Evolutionary conservation across 2,797 vertebrate species (phyloP), one percentile per base, ranked within the genome.

Genomic region (Fratercula arctica): DNA sequence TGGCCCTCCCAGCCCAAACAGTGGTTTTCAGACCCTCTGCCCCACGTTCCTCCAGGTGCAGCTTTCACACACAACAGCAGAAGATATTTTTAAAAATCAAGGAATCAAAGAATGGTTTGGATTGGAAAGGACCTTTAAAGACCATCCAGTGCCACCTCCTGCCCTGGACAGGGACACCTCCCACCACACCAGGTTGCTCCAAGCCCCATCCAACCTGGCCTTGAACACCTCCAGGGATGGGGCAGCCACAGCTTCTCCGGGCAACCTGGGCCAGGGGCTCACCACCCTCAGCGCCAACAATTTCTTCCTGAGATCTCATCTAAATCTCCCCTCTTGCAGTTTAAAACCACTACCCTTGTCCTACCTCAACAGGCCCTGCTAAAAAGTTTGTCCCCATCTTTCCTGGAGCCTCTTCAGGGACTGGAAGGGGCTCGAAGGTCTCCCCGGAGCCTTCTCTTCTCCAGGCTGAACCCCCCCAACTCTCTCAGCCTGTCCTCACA

Each of bases 21-120:
- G n/a, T 7, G 3, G 39, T 24, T 54, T 77, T 53, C 45, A 37
- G 39, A 37, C 46, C 39, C 66, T 20, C 39, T n/a, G 57, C n/a
- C 48, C 66, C 18, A 1, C 3, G 2, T 41, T 11, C 61, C 75
- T n/a, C 61, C 12, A 3, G 12, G 3, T 4, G 20, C 2, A 1
- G n/a, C 16, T 16, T 46, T n/a, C 66, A 17, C 56, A 41, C 6
- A 3, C 41, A 41, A 16, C 29, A 70, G n/a, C n/a, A n/a, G 53
- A 4, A 68, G 29, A 20, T 11, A 20, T 3, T 63, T 72, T 50
- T 16, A 17, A 24, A 72, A 63, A 28, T 3, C 50, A 51, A 8
- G 26, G 53, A 54, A 31, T 31, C 53, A 33, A 6, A 56, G 53
- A 56, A 56, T 19, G 17, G 53, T 18, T 29, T 56, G 53, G 29